Evolutionary conservation across 2,888 invertebrate species (phyloP).

Genomic region (Lasioglossum leucozonium): DNA sequence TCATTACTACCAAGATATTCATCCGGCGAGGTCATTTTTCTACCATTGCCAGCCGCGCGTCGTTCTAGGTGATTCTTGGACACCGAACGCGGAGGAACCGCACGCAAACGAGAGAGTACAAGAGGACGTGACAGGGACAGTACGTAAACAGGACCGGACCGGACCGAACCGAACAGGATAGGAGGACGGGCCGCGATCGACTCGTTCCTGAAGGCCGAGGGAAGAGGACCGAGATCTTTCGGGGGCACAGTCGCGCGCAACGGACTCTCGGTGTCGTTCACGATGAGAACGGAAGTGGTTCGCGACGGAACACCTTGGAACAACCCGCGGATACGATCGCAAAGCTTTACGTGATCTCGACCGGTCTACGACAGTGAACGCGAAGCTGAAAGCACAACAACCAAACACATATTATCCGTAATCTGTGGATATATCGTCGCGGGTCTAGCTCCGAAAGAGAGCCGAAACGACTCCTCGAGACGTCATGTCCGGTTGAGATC

Average conservation of each 20-base stretch:
- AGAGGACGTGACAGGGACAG: too few species aligned
- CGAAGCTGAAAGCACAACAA: neutral
- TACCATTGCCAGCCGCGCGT: slow-evolving; percentile 71
- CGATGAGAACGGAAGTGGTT: slow-evolving; percentile 8
- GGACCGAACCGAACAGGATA: too few species aligned
- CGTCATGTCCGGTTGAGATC: slow-evolving; percentile 18
- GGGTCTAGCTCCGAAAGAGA: neutral
- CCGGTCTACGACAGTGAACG: neutral
- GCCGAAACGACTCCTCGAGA: neutral
- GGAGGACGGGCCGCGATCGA: neutral
- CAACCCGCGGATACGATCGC: slow-evolving; percentile 14
- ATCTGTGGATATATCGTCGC: neutral
- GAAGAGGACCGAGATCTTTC: neutral
- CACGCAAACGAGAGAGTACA: neutral
- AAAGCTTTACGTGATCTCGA: slow-evolving; percentile 43
- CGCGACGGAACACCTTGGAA: slow-evolving; percentile 15
- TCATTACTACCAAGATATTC: slow-evolving; percentile 64
- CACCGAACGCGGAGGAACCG: slow-evolving; percentile 62
- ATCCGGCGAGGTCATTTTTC: slow-evolving; percentile 76
- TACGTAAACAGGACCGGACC: too few species aligned
- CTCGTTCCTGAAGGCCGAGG: neutral
- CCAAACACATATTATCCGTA: neutral
- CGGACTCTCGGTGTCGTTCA: slow-evolving; percentile 29
- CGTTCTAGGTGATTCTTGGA: slow-evolving; percentile 76
- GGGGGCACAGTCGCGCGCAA: neutral